Evolutionary conservation across 2,888 invertebrate species (phyloP).

Genomic region (Epistrophella euchroma): DNA sequence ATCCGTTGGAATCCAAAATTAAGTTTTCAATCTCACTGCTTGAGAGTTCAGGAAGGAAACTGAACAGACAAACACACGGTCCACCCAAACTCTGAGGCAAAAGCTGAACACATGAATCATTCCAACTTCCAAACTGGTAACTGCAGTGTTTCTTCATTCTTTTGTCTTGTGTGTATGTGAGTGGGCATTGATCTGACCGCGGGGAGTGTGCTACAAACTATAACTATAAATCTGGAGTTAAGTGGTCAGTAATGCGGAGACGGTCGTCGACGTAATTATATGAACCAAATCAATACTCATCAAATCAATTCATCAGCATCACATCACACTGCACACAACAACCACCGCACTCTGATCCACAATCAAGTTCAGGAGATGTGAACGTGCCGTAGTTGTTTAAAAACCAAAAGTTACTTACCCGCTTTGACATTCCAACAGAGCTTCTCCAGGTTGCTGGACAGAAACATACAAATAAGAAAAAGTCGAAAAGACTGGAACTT

Average conservation of each 20-base stretch:
- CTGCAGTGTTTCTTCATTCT: slow-evolving; percentile 34
- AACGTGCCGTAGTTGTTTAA: slow-evolving; percentile 12
- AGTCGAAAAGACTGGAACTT: slow-evolving; percentile 24
- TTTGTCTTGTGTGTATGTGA: slow-evolving; percentile 17
- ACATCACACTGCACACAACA: slow-evolving; percentile 43
- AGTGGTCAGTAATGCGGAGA: slow-evolving; percentile 65
- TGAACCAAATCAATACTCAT: slow-evolving; percentile 70
- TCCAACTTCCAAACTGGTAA: slow-evolving; percentile 17
- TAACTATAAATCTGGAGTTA: slow-evolving; percentile 56
- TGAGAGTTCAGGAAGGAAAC: neutral
- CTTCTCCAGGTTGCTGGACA: slow-evolving; percentile 47
- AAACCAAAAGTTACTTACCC: slow-evolving; percentile 60
- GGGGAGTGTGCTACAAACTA: slow-evolving; percentile 16
- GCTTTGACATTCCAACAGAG: slow-evolving; percentile 70
- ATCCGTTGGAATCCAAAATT: neutral
- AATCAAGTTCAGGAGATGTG: slow-evolving; percentile 40
- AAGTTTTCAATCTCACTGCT: neutral
- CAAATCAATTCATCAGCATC: slow-evolving; percentile 61
- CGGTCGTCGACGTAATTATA: slow-evolving; percentile 50
- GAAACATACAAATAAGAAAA: slow-evolving; percentile 41
- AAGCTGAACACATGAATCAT: slow-evolving; percentile 42
- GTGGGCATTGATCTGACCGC: neutral
- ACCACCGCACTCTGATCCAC: neutral
- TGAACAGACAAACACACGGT: neutral
- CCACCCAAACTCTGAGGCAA: slow-evolving; percentile 10